A percentile compares a stretch with the other conserved stretches of the same genome.
Conservation (phyloP, 2,113 vertebrate species). For the Myrmecobius fasciatus region DNA sequence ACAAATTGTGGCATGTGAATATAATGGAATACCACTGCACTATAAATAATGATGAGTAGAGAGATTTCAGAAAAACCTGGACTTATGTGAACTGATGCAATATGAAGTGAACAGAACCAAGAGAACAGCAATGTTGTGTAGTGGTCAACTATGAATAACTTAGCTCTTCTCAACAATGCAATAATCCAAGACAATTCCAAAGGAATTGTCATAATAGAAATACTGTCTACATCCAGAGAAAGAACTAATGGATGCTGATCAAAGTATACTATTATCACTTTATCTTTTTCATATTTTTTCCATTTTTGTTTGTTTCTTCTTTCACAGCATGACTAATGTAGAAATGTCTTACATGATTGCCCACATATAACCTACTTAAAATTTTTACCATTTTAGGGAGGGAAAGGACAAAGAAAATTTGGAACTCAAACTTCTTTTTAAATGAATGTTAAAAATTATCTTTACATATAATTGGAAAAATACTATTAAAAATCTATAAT, state of each 20-base stretch:
- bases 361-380: not conserved
- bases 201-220: not conserved
- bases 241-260: not conserved
- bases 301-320: not conserved
- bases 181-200: not conserved
- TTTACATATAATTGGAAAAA: not conserved
- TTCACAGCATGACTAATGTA: not conserved
- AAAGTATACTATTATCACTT: not conserved
- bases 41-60: not conserved
- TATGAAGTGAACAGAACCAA: not conserved
- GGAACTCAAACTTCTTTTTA: not conserved
- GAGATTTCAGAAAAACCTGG: not conserved
- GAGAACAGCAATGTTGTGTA: not conserved
- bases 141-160: not conserved
- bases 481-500: not conserved
- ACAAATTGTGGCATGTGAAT: not conserved
- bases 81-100: not conserved
- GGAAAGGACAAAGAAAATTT: not conserved
- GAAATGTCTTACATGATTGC: not conserved
- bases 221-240: too few species aligned
- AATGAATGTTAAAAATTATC: not conserved
- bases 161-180: not conserved
- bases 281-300: not conserved
- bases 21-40: not conserved
- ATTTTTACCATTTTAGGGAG: not conserved